A percentile compares a stretch with the other conserved stretches of the same genome.
phyloP scores from a whole-genome alignment of 2,113 vertebrate genomes.

The Promerops cafer region DNA sequence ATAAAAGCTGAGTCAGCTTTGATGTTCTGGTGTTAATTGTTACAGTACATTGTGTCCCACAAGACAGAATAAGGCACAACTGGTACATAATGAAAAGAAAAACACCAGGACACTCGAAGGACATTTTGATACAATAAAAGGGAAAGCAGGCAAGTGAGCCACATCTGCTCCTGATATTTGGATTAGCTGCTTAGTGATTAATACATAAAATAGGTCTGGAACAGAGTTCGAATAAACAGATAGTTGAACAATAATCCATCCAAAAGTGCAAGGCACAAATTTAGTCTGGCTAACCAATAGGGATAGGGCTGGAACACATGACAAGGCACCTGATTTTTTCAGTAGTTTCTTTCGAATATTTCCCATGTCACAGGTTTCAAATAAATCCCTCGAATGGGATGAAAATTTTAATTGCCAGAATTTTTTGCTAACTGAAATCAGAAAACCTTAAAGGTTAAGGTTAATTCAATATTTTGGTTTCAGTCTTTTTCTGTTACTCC shows the following conservation, averaged over 20 bases:
- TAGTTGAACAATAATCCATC: background rate
- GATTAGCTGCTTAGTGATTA: background rate
- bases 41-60: background rate
- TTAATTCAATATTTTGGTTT: background rate
- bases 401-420: background rate
- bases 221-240: background rate
- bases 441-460: background rate
- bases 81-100: slow-evolving; percentile 5
- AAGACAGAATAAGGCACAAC: background rate
- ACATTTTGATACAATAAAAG: background rate
- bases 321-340: background rate
- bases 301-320: background rate
- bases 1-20: slow-evolving; percentile 23
- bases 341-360: background rate
- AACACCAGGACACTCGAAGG: background rate
- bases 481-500: background rate
- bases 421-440: background rate
- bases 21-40: slow-evolving; percentile 36
- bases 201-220: background rate
- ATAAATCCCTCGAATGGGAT: background rate
- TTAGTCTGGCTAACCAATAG: background rate
- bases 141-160: background rate
- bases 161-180: background rate
- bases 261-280: background rate
- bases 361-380: background rate